A percentile compares a stretch with the other conserved stretches of the same genome.
phyloP scores from a whole-genome alignment of 2,113 vertebrate genomes.

The Mirounga angustirostris region DNA sequence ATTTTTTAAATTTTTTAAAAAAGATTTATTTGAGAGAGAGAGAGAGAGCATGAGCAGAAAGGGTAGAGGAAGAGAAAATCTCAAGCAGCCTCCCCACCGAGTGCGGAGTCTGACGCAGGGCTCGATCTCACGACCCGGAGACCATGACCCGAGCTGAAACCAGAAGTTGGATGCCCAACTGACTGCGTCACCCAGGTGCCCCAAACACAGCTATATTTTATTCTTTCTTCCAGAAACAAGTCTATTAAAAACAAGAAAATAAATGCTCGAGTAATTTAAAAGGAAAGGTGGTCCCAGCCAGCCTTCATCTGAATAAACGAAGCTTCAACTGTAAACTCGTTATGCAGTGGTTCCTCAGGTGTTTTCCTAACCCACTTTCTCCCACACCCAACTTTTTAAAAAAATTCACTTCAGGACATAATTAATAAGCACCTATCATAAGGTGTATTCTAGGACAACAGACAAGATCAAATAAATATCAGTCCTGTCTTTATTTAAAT shows the following conservation, averaged over 20 bases:
- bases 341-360: not conserved
- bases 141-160: not conserved
- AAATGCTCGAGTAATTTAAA: not conserved
- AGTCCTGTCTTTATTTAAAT: not conserved
- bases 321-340: not conserved
- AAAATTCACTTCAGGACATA: slow-evolving; percentile 4
- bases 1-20: not conserved
- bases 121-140: not conserved
- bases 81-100: not conserved
- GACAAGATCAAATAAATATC: not conserved
- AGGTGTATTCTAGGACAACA: not conserved
- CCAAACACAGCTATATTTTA: not conserved
- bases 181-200: not conserved
- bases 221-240: not conserved
- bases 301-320: not conserved
- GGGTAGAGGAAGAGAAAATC: not conserved
- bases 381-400: not conserved
- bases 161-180: not conserved
- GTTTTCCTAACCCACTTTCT: not conserved
- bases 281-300: not conserved
- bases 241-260: slow-evolving; percentile 22
- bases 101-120: not conserved
- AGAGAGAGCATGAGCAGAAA: not conserved
- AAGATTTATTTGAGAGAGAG: not conserved
- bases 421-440: not conserved